phyloP scores from a whole-genome alignment of 2,888 invertebrate genomes.

The Apantesis nais region DNA sequence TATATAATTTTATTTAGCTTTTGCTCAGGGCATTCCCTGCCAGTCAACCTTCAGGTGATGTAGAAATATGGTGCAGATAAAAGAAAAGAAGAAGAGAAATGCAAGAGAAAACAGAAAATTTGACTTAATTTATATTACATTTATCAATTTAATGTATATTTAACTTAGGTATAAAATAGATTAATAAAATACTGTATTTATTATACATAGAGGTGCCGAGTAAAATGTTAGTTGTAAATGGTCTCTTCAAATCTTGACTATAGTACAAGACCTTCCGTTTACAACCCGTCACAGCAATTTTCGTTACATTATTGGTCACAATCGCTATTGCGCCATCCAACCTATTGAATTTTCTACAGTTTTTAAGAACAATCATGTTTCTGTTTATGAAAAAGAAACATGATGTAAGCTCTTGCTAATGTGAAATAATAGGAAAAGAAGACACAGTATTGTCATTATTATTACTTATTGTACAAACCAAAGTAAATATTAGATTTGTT shows the following conservation, averaged over 20 bases:
- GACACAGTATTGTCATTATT: neutral
- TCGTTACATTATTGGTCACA: neutral
- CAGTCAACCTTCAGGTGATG: no score
- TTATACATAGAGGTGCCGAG: no score
- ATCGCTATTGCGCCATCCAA: neutral
- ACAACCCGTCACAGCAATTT: neutral
- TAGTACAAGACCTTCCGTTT: neutral
- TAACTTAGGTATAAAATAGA: no score
- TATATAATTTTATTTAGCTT: no score
- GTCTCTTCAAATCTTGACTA: neutral
- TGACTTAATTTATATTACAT: no score
- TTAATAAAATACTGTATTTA: no score
- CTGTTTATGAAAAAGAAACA: neutral
- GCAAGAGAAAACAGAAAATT: no score
- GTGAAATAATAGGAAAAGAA: neutral
- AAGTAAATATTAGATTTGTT: conserved; percentile 15
- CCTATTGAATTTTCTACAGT: neutral
- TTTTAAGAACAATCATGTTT: neutral
- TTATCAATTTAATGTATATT: no score
- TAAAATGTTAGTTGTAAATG: no score
- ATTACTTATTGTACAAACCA: neutral
- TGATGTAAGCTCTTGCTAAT: conserved; percentile 1
- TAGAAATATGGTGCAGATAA: no score
- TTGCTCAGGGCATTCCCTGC: no score
- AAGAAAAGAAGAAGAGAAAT: no score